Base-by-base conservation (phyloP, 2,888 invertebrate species). In the Pyrgus malvae region DNA sequence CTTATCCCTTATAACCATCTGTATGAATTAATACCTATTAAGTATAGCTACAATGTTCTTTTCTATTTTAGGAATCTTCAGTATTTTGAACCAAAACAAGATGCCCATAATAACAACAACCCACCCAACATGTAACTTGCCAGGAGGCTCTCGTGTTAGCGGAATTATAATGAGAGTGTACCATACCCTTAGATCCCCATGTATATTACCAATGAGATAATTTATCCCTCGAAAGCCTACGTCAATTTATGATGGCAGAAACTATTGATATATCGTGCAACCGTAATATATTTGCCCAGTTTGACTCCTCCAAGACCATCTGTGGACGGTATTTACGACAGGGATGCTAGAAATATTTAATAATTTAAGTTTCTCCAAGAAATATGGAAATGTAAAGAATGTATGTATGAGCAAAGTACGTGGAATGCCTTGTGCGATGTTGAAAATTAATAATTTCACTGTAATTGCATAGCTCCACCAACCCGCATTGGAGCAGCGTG, bases 121-220 rank as follows among this genome's bases (percentile, higher is more conserved):
- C 35, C 23, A 14, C 4, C 17, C 19, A 16, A 6, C 2, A 14
- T 7, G 25, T 17, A 35, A 17, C 23, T 25, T 25, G 41, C 19
- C 9, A 40, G 33, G 31, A 17, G 19, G 11, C 14, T 14, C 23
- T 25, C 42, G 14, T 19, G 51, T 51, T 44, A 51, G 44, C 51
- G 37, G 37, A 51, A 51, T 51, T 44, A 51, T 51, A 51, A 51
- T 51, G 51, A 44, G 41, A 42, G n/a, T 50, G 51, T 42, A 42
- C 42, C 50, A 50, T 50, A 50, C 42, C 27, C 42, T 35, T 51
- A 51, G 42, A 51, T 37, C 44, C 27, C 19, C 35, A n/a, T 37
- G 44, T 51, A 33, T 42, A 44, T 51, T 51, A 44, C 42, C 51
- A 51, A 51, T 51, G 44, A 42, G 33, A 44, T 53, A 45, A 45